Evolutionary conservation across 1,140 invertebrate genomes (phyloP).

Genomic region (Lasioglossum baleicum): DNA sequence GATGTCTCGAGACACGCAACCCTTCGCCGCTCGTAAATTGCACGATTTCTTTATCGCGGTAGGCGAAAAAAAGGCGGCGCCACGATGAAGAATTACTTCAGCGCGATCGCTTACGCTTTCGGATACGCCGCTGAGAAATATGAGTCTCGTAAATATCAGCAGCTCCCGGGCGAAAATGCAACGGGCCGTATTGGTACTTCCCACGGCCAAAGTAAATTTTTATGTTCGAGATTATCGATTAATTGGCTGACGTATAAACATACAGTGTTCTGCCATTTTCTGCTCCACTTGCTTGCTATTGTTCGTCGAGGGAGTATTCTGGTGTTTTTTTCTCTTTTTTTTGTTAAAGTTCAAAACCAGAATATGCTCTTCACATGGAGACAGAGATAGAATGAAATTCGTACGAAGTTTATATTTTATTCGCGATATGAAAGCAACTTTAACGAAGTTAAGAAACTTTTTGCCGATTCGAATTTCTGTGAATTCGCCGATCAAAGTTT

Average conservation of each 20-base stretch:
- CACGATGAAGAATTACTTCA: slow-evolving; percentile 48
- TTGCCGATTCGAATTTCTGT: no score
- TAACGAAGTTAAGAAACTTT: no score
- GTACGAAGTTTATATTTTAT: no score
- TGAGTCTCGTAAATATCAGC: slow-evolving; percentile 47
- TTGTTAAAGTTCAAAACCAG: no score
- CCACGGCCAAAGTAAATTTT: slow-evolving; percentile 38
- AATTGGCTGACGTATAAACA: neutral
- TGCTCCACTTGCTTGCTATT: no score
- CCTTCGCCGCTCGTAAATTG: slow-evolving; percentile 26
- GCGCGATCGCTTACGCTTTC: slow-evolving; percentile 50
- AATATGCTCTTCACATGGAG: no score
- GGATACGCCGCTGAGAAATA: slow-evolving; percentile 40
- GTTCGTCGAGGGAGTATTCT: no score
- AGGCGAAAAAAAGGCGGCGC: slow-evolving; percentile 38
- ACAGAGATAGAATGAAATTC: no score
- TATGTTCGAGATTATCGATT: slow-evolving; percentile 41
- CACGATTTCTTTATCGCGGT: slow-evolving; percentile 30
- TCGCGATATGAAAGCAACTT: no score
- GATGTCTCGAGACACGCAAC: slow-evolving; percentile 3
- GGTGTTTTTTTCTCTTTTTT: no score
- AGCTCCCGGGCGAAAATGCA: slow-evolving; percentile 18
- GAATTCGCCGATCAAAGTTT: no score
- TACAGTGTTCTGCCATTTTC: neutral
- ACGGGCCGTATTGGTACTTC: slow-evolving; percentile 19